A percentile compares a stretch with the other conserved stretches of the same genome.
Conservation (phyloP, 2,797 vertebrate genomes). For the Tauraco hartlaubi region DNA sequence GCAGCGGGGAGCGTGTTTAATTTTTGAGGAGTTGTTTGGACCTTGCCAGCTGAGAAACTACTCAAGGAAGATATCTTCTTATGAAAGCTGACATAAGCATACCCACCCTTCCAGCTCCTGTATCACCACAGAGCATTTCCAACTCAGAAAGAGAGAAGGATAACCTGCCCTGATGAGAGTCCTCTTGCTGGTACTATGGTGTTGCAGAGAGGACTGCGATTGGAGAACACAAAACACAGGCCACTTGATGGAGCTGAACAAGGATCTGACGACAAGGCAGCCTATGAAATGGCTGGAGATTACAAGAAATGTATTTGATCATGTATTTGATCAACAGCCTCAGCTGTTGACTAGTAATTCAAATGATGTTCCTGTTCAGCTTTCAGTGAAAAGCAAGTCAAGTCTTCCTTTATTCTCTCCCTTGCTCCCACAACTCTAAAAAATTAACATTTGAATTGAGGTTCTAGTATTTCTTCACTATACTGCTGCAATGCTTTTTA, state of each 20-base stretch:
- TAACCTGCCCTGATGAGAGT: background rate
- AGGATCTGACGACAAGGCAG: background rate
- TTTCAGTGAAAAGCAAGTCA: background rate
- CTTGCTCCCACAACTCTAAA: background rate
- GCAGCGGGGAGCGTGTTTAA: background rate
- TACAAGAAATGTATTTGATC: background rate
- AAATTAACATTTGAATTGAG: background rate
- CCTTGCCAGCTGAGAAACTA: background rate
- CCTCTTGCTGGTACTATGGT: background rate
- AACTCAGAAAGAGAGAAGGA: background rate
- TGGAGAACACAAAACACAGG: background rate
- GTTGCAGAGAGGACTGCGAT: background rate
- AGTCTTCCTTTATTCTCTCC: background rate
- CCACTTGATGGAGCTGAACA: background rate
- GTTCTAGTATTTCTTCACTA: background rate
- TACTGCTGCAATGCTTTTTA: background rate
- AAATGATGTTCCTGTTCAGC: background rate
- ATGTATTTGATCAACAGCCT: no score
- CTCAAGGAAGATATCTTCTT: background rate
- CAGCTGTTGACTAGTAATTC: background rate
- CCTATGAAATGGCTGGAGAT: background rate
- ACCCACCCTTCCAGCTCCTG: background rate
- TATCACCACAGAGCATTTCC: background rate
- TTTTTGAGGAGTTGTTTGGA: slow-evolving; percentile 47
- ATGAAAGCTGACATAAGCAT: background rate